Percentiles rank a stretch among this genome's conserved stretches.
Evolutionary conservation across 2,113 vertebrate genomes (phyloP).

Genomic region (Dasypus novemcinctus): DNA sequence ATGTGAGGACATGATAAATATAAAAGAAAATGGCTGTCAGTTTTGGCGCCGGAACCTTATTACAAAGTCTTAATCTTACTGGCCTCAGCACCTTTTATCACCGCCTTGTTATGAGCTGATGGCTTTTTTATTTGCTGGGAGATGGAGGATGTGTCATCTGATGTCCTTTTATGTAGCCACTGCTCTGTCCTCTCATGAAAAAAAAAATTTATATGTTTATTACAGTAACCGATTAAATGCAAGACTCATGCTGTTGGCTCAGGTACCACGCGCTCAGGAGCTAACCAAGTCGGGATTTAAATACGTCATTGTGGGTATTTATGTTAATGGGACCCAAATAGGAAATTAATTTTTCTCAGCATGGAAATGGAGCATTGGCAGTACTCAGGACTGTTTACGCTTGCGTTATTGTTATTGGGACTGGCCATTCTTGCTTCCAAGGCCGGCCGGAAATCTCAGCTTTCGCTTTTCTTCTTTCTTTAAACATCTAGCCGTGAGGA

Average conservation of each 20-base stretch:
- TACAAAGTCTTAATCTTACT: slow-evolving; percentile 96
- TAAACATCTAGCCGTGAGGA: slow-evolving; percentile 72
- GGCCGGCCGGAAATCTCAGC: slow-evolving; percentile 79
- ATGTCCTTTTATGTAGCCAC: slow-evolving; percentile 92
- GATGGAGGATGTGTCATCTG: slow-evolving; percentile 92
- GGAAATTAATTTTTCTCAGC: slow-evolving; percentile 74
- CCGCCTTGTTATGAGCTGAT: slow-evolving; percentile 92
- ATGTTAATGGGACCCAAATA: slow-evolving; percentile 74
- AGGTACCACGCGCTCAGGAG: slow-evolving; percentile 61
- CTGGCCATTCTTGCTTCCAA: slow-evolving; percentile 80
- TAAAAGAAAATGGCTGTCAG: slow-evolving; percentile 94
- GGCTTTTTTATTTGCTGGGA: slow-evolving; percentile 92
- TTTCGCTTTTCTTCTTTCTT: slow-evolving; percentile 60
- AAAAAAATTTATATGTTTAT: slow-evolving; percentile 88
- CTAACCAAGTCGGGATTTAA: slow-evolving; percentile 68
- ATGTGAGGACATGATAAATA: slow-evolving; percentile 96
- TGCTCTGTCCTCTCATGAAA: slow-evolving; percentile 85
- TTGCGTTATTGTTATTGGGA: slow-evolving; percentile 69
- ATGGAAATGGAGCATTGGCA: slow-evolving; percentile 5
- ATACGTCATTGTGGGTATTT: slow-evolving; percentile 70
- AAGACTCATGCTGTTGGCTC: slow-evolving; percentile 75
- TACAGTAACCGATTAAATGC: slow-evolving; percentile 86
- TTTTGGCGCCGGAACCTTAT: slow-evolving; percentile 92
- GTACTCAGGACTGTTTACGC: slow-evolving; percentile 71
- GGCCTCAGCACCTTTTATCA: slow-evolving; percentile 94